Percentiles rank a stretch among this genome's conserved stretches.
phyloP scores from a whole-genome alignment of 2,888 invertebrate species.

The Ornithoptera alexandrae region DNA sequence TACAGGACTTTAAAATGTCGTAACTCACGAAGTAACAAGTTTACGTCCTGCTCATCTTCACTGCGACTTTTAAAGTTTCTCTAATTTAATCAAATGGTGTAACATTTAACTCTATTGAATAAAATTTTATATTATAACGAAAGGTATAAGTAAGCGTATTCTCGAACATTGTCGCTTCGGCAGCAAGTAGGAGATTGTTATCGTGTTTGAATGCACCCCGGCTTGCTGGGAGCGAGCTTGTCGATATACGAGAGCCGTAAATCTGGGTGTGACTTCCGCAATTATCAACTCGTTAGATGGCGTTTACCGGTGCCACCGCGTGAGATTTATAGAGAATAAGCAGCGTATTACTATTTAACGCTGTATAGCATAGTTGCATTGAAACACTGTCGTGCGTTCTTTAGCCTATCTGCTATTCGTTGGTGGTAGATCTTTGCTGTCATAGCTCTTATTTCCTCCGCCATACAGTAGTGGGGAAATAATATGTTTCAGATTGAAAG shows the following conservation, averaged over 20 bases:
- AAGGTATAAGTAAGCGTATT: constrained; percentile 7
- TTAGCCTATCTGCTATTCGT: neutral
- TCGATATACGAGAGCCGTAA: constrained; percentile 37
- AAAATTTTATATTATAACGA: neutral
- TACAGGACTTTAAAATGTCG: no score
- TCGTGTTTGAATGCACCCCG: constrained; percentile 34
- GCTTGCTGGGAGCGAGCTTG: constrained; percentile 20
- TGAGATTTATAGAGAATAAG: constrained; percentile 25
- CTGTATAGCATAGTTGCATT: constrained; percentile 4
- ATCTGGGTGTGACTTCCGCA: constrained; percentile 45
- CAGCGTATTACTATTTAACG: constrained; percentile 17
- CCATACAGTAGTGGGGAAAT: no score
- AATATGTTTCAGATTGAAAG: no score
- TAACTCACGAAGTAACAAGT: neutral
- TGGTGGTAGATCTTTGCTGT: no score
- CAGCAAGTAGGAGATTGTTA: constrained; percentile 38
- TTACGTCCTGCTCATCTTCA: neutral
- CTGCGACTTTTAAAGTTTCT: neutral
- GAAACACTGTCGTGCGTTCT: neutral
- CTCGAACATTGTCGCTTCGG: constrained; percentile 35
- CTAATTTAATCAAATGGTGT: neutral
- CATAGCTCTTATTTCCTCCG: no score
- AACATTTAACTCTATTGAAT: neutral
- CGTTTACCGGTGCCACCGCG: constrained; percentile 34
- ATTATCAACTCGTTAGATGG: constrained; percentile 48